A percentile compares a stretch with the other conserved stretches of the same genome.
Evolutionary conservation across 2,888 invertebrate species (phyloP).

Genomic region (Acrocyrtus sp.): DNA sequence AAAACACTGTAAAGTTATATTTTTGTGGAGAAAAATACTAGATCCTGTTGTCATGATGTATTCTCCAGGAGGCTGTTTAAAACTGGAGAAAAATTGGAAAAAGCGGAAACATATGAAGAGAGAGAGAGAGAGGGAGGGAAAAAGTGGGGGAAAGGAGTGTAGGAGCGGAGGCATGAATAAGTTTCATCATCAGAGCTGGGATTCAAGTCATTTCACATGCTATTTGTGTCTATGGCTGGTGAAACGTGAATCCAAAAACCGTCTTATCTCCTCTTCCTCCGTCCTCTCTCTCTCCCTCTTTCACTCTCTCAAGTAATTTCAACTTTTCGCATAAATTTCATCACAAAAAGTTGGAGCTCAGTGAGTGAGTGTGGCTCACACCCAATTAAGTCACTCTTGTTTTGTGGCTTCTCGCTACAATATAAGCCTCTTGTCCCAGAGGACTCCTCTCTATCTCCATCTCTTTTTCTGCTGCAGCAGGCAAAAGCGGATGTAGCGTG

Average conservation of each 20-base stretch:
- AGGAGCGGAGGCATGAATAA: conserved; percentile 42
- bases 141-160: conserved; percentile 22
- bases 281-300: too few relatives aligned
- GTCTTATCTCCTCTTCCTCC: too few relatives aligned
- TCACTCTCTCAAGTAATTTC: conserved; percentile 62
- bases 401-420: conserved; percentile 60
- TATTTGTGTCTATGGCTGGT: conserved; percentile 55
- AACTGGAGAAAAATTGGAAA: conserved; percentile 16
- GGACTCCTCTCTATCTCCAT: conserved; percentile 42
- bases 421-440: conserved; percentile 55
- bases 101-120: conserved; percentile 21
- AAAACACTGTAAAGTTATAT: conserved; percentile 14
- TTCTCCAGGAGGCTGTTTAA: conserved; percentile 36
- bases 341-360: conserved; percentile 49
- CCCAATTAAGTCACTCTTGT: conserved; percentile 64
- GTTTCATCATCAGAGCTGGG: conserved; percentile 54
- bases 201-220: conserved; percentile 59
- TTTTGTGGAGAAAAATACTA: conserved; percentile 3
- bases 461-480: neutral
- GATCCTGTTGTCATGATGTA: conserved; percentile 14
- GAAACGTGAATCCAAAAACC: conserved; percentile 61
- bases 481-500: conserved; percentile 9
- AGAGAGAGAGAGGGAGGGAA: conserved; percentile 12
- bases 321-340: conserved; percentile 64
- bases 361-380: conserved; percentile 57